Percentiles rank a stretch among this genome's conserved stretches.
These are phyloP conservation scores for Cranoglanis bouderius DNA, from an alignment of 2,113 vertebrate species.

Conservation along the genomic window DNA sequence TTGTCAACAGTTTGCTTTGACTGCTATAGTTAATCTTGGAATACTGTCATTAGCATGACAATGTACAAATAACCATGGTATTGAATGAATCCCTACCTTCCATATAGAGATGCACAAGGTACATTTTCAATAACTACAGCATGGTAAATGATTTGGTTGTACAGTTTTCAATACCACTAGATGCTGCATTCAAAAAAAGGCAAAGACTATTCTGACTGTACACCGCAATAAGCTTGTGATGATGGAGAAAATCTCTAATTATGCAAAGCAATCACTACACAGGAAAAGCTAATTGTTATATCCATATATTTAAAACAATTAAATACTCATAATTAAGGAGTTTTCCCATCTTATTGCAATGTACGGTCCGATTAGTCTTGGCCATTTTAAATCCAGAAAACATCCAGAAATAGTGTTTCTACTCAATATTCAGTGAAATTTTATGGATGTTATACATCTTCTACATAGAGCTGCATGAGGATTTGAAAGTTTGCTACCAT, in stretches of 20 bases:
- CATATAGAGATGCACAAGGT: neutral
- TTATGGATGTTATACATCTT: neutral
- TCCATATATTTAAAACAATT: neutral
- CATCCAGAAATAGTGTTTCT: neutral
- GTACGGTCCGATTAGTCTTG: neutral
- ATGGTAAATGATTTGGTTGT: neutral
- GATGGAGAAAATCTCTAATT: neutral
- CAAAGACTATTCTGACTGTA: neutral
- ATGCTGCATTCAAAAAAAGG: neutral
- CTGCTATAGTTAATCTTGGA: neutral
- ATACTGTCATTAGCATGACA: neutral
- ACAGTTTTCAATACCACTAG: neutral
- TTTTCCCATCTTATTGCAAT: neutral
- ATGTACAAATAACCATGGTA: neutral
- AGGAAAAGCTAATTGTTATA: neutral
- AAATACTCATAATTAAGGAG: neutral
- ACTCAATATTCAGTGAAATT: neutral
- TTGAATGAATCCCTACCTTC: neutral
- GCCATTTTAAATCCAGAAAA: neutral
- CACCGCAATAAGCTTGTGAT: neutral
- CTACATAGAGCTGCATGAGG: too few species aligned
- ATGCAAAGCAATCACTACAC: neutral
- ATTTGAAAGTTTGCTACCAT: neutral
- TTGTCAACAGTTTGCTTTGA: neutral
- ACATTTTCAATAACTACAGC: neutral